Evolutionary conservation across 2,888 invertebrate genomes (phyloP), one percentile per base, ranked within the genome.

Genomic region (Cinara cedri): DNA sequence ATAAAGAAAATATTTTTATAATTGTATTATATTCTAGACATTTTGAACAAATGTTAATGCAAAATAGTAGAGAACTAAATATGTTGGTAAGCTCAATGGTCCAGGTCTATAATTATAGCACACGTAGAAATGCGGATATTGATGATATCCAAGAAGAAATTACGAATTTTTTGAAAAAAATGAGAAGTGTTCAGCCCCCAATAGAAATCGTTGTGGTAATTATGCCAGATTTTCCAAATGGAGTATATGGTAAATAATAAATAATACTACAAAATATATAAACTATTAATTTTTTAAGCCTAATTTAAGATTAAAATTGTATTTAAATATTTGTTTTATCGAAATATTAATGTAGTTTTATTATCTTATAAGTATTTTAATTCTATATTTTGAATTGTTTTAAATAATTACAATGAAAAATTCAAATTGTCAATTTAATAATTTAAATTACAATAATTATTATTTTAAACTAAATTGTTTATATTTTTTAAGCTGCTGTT

Each of bases 401-500:
- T n/a, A n/a, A n/a, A n/a, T n/a, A n/a, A n/a, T n/a, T n/a, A n/a
- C n/a, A n/a, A n/a, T n/a, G n/a, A n/a, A n/a, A n/a, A n/a, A n/a
- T n/a, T n/a, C n/a, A n/a, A n/a, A n/a, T n/a, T n/a, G n/a, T n/a
- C n/a, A n/a, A n/a, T n/a, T n/a, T n/a, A n/a, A n/a, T n/a, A n/a
- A n/a, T n/a, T n/a, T n/a, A n/a, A n/a, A n/a, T n/a, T n/a, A n/a
- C n/a, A n/a, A n/a, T n/a, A n/a, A n/a, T n/a, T 4, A 8, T 57
- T 57, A 10, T 57, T 57, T 54, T 9, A 54, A 54, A 19, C 19
- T 54, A 4, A n/a, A 19, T 54, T 60, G 24, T 26, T 14, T 26
- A 55, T 60, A 82, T 26, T 72, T 65, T 82, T 81, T 26, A 72
- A 86, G 87, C 86, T 81, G 85, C 87, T 86, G 89, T 93, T 0